Base-by-base conservation (phyloP, 1,140 invertebrate genomes). In the Orius insidiosus region DNA sequence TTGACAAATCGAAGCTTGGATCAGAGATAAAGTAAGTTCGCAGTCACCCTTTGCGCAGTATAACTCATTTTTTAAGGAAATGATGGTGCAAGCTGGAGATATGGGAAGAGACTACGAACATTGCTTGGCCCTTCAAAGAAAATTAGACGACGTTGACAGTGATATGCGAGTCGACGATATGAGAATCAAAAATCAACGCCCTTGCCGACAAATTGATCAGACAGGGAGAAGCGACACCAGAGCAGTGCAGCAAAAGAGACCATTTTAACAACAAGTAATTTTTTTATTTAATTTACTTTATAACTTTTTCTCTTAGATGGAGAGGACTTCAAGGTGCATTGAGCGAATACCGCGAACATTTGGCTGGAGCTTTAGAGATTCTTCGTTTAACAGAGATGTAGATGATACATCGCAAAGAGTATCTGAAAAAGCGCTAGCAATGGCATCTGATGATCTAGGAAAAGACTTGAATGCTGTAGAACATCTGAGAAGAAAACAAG, bases 1-100 rank as follows among this genome's bases (percentile, higher is more conserved):
- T 93, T 33, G 89, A 97, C 52, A 87, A 60, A 88, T 96, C 19
- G 87, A 95, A 59, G 77, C 85, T 7, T 97, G 92, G 92, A 95
- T 98, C 41, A 68, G 90, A 49, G 92, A 97, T 54, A 98, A 84
- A 47, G 56, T 56, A 45, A 46, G 41, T 30, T 48, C n/a, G n/a
- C n/a, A n/a, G n/a, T n/a, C n/a, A n/a, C n/a, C n/a, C n/a, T n/a
- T n/a, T n/a, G n/a, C n/a, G n/a, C n/a, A n/a, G n/a, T n/a, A n/a
- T n/a, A n/a, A n/a, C n/a, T n/a, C n/a, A n/a, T n/a, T n/a, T n/a
- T n/a, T n/a, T n/a, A n/a, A 74, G 69, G 89, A 96, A 62, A 81
- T 90, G 69, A 85, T 98, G 77, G 84, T 98, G 0, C 80, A 87
- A 64, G 87, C 88, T 15, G 83, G 81, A 40, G 93, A 98, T 54